These are phyloP conservation scores for Rosalia funebris DNA, from an alignment of 2,888 invertebrate species.

Conservation along the genomic window DNA sequence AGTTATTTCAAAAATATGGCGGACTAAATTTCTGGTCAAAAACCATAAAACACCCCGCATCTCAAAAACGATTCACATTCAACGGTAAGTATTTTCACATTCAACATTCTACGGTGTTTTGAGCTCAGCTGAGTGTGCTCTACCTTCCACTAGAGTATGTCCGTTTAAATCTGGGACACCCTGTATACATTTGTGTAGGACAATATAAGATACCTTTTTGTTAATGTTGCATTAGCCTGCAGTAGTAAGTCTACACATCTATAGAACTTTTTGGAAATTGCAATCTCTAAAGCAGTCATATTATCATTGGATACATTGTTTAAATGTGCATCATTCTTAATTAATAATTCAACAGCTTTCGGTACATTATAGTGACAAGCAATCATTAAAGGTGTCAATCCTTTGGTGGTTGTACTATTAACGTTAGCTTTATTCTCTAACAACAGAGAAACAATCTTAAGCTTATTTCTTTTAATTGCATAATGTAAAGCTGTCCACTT, in stretches of 20 bases:
- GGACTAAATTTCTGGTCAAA: too few species aligned
- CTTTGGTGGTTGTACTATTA: constrained; percentile 6
- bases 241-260: background rate
- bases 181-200: too few species aligned
- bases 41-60: too few species aligned
- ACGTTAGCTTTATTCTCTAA: constrained; percentile 16
- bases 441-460: constrained; percentile 5
- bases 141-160: too few species aligned
- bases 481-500: constrained; percentile 26
- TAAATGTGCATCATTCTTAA: background rate
- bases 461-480: constrained; percentile 13
- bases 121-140: too few species aligned
- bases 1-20: too few species aligned
- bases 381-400: constrained; percentile 14
- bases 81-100: too few species aligned
- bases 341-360: constrained; percentile 11
- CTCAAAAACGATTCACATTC: too few species aligned
- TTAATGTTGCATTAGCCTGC: too few species aligned
- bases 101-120: too few species aligned
- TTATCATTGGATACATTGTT: background rate
- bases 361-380: constrained; percentile 15
- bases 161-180: too few species aligned
- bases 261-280: background rate
- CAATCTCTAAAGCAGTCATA: background rate
- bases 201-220: too few species aligned